Evolutionary conservation across 2,888 invertebrate species (phyloP).

Genomic region (Tromatobia lineatoria): DNA sequence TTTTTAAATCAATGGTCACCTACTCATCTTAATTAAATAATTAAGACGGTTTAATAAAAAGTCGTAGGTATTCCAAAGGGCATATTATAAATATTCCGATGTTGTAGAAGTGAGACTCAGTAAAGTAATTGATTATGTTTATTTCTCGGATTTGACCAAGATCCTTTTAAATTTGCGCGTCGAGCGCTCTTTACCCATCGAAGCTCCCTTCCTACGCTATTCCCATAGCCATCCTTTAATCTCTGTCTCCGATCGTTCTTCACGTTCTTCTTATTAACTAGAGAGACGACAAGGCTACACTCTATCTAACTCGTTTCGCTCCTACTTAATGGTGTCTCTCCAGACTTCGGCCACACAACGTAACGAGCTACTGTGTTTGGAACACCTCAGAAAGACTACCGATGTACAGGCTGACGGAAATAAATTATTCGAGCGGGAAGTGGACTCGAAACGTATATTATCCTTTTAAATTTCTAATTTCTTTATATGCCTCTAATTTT

Average conservation of each 20-base stretch:
- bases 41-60: neutral
- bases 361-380: conserved; percentile 64
- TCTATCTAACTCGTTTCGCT: conserved; percentile 57
- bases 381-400: conserved; percentile 32
- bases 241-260: conserved; percentile 60
- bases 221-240: conserved; percentile 55
- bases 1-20: no score
- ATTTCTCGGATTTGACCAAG: conserved; percentile 28
- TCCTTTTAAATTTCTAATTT: neutral
- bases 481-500: neutral
- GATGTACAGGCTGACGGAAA: conserved; percentile 59
- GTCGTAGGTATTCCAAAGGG: neutral
- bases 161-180: conserved; percentile 14
- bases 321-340: conserved; percentile 65
- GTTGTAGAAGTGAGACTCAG: neutral
- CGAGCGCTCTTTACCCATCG: conserved; percentile 21
- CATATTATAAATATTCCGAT: neutral
- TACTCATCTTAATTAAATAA: no score
- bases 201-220: conserved; percentile 14
- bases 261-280: conserved; percentile 64
- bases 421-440: conserved; percentile 57
- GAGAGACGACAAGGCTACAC: conserved; percentile 53
- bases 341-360: conserved; percentile 63
- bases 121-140: neutral
- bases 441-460: conserved; percentile 17